Evolutionary conservation across 2,113 vertebrate genomes (phyloP).

Genomic region (Chroicocephalus ridibundus): DNA sequence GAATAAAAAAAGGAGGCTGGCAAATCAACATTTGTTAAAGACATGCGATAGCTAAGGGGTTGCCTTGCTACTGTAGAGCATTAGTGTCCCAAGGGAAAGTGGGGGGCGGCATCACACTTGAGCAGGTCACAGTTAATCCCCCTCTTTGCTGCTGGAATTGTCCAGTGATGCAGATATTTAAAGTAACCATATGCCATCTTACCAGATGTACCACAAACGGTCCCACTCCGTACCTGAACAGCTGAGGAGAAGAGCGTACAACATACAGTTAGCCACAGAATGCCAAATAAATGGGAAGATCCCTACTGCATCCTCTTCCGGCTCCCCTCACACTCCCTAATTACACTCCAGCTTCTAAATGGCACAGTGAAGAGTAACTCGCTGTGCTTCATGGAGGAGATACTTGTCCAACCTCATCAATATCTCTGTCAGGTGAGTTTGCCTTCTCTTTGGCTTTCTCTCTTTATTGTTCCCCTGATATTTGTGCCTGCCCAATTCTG

Average conservation of each 20-base stretch:
- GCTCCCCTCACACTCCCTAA: neutral
- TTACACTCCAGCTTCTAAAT: neutral
- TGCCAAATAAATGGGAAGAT: neutral
- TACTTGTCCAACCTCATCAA: neutral
- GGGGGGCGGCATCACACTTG: neutral
- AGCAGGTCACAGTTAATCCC: neutral
- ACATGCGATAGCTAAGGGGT: neutral
- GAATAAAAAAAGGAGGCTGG: neutral
- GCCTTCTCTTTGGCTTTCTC: neutral
- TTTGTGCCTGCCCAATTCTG: neutral
- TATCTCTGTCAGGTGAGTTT: neutral
- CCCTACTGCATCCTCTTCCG: neutral
- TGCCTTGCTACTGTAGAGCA: neutral
- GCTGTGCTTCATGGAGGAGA: neutral
- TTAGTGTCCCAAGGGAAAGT: neutral
- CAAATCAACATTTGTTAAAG: neutral
- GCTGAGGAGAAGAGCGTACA: conserved; percentile 42
- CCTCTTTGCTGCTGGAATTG: neutral
- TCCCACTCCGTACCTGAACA: conserved; percentile 73
- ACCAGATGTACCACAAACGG: conserved; percentile 82
- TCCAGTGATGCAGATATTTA: neutral
- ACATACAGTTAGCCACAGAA: neutral
- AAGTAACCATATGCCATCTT: conserved; percentile 19
- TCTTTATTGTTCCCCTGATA: neutral
- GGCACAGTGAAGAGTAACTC: neutral